Base-by-base conservation (phyloP, 2,113 vertebrate species). In the Thamnophis sirtalis region DNA sequence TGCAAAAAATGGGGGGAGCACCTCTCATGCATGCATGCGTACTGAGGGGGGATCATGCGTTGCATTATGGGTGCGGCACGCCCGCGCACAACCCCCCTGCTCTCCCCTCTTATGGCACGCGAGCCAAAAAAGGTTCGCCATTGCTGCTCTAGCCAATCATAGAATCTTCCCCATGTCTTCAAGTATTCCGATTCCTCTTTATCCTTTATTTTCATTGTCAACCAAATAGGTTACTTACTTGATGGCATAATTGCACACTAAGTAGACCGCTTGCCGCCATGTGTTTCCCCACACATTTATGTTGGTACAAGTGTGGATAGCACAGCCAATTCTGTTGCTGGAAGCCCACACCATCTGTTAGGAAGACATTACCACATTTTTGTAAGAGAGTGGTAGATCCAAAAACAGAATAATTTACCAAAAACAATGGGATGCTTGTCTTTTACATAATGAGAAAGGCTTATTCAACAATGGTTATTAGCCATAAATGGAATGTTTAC, bases 211-310 rank as follows among this genome's bases (percentile, higher is more conserved):
- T 43, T 43, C 43, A 43, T 43, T 43, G 43, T 43, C 43, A 43
- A 43, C 43, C 33, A 54, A 33, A 33, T 4, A 9, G 0, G 0
- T 5, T 73, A 96, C 98, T 98, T 97, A 99, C 98, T 99, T 99
- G 93, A 98, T 97, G 49, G 98, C 98, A 0, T 99, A 99, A 98
- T 99, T 99, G 98, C 98, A 99, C 94, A 99, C 98, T 24, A 99
- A 96, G 93, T 98, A 97, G 22, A 96, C 93, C 0, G 98, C 98
- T 13, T 96, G 97, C 2, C 93, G 97, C 98, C 98, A 98, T 0
- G 92, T 97, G 95, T 94, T 98, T 87, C 98, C 98, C 96, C 98
- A 98, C 92, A 99, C 98, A 0, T 89, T 94, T 95, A 99, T 96
- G 86, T 98, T 98, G 91, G 94, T 92, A 38, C 99, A 99, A 56